phyloP scores from a whole-genome alignment of 2,888 invertebrate genomes.

The Eilema griseolum region DNA sequence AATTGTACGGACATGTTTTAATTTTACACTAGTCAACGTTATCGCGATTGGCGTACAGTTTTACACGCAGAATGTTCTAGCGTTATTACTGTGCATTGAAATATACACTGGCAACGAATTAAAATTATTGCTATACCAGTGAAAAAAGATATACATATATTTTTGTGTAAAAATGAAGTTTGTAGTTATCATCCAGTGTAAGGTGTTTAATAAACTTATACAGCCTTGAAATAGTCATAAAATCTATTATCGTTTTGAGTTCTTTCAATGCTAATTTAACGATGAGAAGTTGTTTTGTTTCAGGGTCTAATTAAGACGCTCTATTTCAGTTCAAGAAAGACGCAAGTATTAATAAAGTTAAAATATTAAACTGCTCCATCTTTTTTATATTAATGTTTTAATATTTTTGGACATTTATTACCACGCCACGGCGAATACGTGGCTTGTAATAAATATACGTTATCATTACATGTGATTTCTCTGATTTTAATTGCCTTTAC shows the following conservation, averaged over 20 bases:
- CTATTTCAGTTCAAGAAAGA: neutral
- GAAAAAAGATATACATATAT: neutral
- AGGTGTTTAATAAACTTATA: neutral
- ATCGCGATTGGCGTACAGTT: constrained; percentile 24
- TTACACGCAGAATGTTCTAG: neutral
- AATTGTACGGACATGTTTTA: constrained; percentile 44
- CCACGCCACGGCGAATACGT: too few relatives aligned
- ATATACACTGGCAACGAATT: neutral
- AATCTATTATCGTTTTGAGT: neutral
- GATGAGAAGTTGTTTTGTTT: neutral
- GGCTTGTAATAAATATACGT: neutral
- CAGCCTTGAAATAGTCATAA: neutral
- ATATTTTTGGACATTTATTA: too few relatives aligned
- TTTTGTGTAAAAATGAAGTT: too few relatives aligned
- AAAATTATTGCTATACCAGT: neutral
- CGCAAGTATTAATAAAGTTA: too few relatives aligned
- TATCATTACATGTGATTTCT: neutral
- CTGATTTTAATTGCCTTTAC: neutral
- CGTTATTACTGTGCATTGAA: neutral
- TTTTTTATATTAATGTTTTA: too few relatives aligned
- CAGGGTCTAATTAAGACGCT: neutral
- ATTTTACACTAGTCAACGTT: constrained; percentile 57
- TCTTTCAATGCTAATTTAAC: neutral
- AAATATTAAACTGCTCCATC: too few relatives aligned
- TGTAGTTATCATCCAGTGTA: neutral